Conservation (phyloP, 2,888 invertebrate genomes). For the Drosophila subsilvestris region DNA sequence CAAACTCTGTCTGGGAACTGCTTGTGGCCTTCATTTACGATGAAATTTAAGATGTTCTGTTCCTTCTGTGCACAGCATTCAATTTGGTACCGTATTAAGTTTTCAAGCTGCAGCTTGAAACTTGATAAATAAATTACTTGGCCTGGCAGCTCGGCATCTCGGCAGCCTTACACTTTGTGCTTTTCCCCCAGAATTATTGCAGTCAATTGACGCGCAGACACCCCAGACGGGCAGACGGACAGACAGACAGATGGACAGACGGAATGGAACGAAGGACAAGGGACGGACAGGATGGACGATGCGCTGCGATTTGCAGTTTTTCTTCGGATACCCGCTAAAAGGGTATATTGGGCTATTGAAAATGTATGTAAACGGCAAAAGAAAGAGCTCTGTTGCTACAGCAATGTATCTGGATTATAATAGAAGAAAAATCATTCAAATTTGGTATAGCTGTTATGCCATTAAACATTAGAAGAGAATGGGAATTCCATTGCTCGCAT, state of each 20-base stretch:
- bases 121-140: constrained; percentile 80
- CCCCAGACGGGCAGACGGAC: constrained; percentile 11
- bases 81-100: constrained; percentile 78
- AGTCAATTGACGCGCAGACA: constrained; percentile 73
- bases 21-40: neutral
- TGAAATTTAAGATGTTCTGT: constrained; percentile 21
- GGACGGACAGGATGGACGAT: constrained; percentile 25
- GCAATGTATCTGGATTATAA: too few species aligned
- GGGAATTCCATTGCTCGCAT: too few species aligned
- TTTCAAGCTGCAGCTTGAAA: constrained; percentile 79
- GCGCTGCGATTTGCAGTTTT: constrained; percentile 54
- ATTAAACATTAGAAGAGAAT: too few species aligned
- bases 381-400: neutral
- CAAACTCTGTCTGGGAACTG: neutral
- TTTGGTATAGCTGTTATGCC: too few species aligned
- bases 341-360: neutral
- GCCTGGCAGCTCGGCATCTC: constrained; percentile 38
- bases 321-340: constrained; percentile 1
- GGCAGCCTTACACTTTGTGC: constrained; percentile 70
- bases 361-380: neutral
- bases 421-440: too few species aligned
- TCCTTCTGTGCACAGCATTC: constrained; percentile 54
- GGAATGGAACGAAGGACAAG: too few species aligned
- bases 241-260: neutral
- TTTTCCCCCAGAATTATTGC: constrained; percentile 76